Conservation (phyloP, 2,888 invertebrate genomes). For the Drosophila sordidula region DNA sequence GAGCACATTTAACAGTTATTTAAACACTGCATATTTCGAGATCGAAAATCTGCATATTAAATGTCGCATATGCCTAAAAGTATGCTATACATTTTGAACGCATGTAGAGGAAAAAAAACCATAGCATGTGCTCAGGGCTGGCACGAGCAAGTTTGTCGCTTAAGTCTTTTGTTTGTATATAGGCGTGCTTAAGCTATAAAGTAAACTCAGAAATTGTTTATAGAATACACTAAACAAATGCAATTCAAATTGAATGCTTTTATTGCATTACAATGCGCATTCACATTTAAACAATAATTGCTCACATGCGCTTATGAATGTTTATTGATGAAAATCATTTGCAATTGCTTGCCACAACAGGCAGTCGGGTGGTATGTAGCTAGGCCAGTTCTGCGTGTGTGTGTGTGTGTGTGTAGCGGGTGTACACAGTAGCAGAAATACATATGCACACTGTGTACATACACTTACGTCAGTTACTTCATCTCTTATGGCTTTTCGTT, state of each 20-base stretch:
- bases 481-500: slow-evolving; percentile 76
- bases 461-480: slow-evolving; percentile 69
- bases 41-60: slow-evolving; percentile 5
- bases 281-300: slow-evolving; percentile 48
- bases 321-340: slow-evolving; percentile 19
- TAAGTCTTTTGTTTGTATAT: slow-evolving; percentile 72
- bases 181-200: neutral
- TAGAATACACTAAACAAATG: slow-evolving; percentile 1
- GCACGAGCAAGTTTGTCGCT: slow-evolving; percentile 51
- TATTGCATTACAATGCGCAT: slow-evolving; percentile 14
- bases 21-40: slow-evolving; percentile 1
- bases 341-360: slow-evolving; percentile 50
- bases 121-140: slow-evolving; percentile 39
- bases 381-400: slow-evolving; percentile 14
- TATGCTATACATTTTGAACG: slow-evolving; percentile 15
- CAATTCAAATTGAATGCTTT: slow-evolving; percentile 3
- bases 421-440: slow-evolving; percentile 23
- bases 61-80: slow-evolving; percentile 15
- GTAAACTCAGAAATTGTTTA: neutral
- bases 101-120: fast-evolving
- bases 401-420: slow-evolving; percentile 20
- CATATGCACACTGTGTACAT: slow-evolving; percentile 17
- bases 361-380: slow-evolving; percentile 33
- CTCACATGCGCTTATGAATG: slow-evolving; percentile 49
- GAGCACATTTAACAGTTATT: neutral